These are phyloP conservation scores for Villa cingulata DNA, from an alignment of 2,888 invertebrate genomes.

Conservation along the genomic window DNA sequence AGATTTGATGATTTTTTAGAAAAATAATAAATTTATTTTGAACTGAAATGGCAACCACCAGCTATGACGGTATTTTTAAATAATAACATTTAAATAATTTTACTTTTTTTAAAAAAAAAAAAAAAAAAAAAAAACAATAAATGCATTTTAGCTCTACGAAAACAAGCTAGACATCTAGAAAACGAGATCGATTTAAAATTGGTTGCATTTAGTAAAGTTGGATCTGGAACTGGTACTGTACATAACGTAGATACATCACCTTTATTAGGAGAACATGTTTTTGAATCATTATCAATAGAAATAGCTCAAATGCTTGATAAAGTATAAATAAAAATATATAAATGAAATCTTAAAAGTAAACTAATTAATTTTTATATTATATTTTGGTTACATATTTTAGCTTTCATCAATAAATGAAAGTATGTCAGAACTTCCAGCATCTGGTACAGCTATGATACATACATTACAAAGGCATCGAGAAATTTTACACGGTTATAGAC, in stretches of 20 bases:
- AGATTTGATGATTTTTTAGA: too few relatives aligned
- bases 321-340: conserved; percentile 35
- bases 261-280: conserved; percentile 80
- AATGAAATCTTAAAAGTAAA: not conserved
- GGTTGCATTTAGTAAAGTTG: conserved; percentile 89
- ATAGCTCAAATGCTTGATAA: conserved; percentile 74
- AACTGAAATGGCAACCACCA: conserved; percentile 26
- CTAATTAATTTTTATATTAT: not conserved
- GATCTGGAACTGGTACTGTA: conserved; percentile 48
- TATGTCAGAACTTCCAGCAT: conserved; percentile 70
- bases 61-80: conserved; percentile 26
- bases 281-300: conserved; percentile 85
- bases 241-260: conserved; percentile 58
- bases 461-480: conserved; percentile 91
- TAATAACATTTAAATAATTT: not conserved
- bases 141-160: conserved; percentile 69
- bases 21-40: too few relatives aligned
- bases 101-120: too few relatives aligned
- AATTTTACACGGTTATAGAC: conserved; percentile 83
- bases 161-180: conserved; percentile 84
- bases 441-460: conserved; percentile 76
- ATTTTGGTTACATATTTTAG: conserved; percentile 33
- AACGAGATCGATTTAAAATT: conserved; percentile 94
- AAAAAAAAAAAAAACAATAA: too few relatives aligned
- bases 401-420: conserved; percentile 64